Percentiles rank a stretch among this genome's conserved stretches.
Evolutionary conservation across 2,888 invertebrate species (phyloP).

Genomic region (Leptura quadrifasciata): DNA sequence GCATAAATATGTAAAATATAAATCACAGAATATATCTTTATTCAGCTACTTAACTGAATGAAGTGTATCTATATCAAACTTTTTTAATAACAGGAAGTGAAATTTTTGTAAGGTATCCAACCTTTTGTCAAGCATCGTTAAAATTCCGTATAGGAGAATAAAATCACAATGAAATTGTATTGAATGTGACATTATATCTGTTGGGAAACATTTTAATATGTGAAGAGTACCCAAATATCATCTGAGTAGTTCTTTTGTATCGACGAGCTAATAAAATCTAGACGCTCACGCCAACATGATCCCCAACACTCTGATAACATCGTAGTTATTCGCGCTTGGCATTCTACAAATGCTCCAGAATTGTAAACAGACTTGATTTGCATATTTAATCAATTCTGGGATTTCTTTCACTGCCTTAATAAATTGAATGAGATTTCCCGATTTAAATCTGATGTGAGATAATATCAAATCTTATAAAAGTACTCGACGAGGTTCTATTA

Average conservation of each 20-base stretch:
- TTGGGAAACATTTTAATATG: constrained; percentile 57
- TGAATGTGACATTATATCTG: constrained; percentile 26
- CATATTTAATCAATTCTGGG: constrained; percentile 63
- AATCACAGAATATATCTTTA: not conserved
- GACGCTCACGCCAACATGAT: constrained; percentile 57
- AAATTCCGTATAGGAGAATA: not conserved
- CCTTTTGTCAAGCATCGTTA: constrained; percentile 7
- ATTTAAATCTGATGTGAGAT: constrained; percentile 57
- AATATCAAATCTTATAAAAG: constrained; percentile 51
- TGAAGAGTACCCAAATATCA: constrained; percentile 41
- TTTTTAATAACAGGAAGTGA: not conserved
- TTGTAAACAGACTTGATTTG: constrained; percentile 63
- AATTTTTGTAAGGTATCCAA: not conserved
- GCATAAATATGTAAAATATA: too few species aligned
- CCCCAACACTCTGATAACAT: constrained; percentile 61
- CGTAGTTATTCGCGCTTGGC: constrained; percentile 61
- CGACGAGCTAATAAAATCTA: constrained; percentile 63
- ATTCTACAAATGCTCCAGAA: constrained; percentile 62
- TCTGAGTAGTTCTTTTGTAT: constrained; percentile 54
- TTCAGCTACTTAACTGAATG: not conserved
- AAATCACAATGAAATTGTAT: not conserved
- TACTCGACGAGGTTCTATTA: constrained; percentile 39
- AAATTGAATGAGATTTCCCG: constrained; percentile 60
- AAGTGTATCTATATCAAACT: not conserved
- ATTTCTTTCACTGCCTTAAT: constrained; percentile 60